Conservation (phyloP, 2,113 vertebrate genomes). For the Fregetta grallaria region DNA sequence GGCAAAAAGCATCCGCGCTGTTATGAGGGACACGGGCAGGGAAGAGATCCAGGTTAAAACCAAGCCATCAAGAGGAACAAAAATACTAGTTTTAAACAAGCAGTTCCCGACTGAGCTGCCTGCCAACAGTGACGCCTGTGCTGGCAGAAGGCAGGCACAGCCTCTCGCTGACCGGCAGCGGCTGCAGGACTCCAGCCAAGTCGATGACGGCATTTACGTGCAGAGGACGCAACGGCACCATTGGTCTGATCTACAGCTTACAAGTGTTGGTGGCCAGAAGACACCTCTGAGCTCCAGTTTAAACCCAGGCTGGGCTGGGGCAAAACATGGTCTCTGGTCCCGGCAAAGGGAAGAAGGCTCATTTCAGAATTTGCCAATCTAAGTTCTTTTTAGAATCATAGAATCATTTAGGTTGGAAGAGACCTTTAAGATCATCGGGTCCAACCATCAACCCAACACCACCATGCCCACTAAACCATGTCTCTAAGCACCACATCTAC, state of each 20-base stretch:
- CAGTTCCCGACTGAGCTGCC: fast-evolving
- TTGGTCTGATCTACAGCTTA: background rate
- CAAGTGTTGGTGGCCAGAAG: background rate
- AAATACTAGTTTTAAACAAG: background rate
- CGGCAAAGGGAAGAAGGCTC: background rate
- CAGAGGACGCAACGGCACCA: fast-evolving
- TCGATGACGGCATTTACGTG: fast-evolving
- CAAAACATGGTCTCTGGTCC: background rate
- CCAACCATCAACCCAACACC: too few relatives aligned
- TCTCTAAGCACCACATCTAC: too few relatives aligned
- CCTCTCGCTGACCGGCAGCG: fast-evolving
- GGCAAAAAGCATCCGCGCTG: fast-evolving
- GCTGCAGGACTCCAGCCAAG: fast-evolving
- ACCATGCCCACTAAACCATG: too few relatives aligned
- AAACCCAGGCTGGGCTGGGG: background rate
- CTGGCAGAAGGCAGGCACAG: background rate
- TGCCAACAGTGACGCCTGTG: background rate
- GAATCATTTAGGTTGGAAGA: too few relatives aligned
- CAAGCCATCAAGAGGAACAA: background rate
- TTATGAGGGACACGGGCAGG: background rate
- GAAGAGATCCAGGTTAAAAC: background rate
- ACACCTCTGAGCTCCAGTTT: background rate
- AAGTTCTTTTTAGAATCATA: too few relatives aligned
- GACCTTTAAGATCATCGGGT: too few relatives aligned
- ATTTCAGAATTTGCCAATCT: background rate